Conservation (phyloP, 2,113 vertebrate genomes). For the Leucosticte australis region DNA sequence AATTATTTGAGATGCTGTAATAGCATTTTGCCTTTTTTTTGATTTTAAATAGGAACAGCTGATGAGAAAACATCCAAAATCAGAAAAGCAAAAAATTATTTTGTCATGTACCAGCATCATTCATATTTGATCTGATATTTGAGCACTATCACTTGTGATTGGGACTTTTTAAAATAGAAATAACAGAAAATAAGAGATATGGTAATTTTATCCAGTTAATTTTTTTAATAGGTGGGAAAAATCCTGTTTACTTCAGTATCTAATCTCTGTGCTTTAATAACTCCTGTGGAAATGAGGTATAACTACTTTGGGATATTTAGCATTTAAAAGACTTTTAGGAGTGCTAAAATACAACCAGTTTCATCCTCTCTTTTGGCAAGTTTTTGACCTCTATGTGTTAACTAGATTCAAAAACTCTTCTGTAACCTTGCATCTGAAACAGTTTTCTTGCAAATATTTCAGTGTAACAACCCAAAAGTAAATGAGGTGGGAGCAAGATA, state of each 20-base stretch:
- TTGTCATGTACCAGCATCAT: neutral
- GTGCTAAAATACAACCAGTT: slow-evolving; percentile 12
- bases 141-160: neutral
- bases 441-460: neutral
- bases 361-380: neutral
- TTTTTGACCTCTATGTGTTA: neutral
- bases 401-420: neutral
- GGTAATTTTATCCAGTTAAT: neutral
- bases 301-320: slow-evolving; percentile 7
- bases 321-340: slow-evolving; percentile 39
- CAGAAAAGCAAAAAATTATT: slow-evolving; percentile 36
- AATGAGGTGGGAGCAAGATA: neutral
- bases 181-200: slow-evolving; percentile 15
- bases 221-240: neutral
- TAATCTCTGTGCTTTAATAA: neutral
- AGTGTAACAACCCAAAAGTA: neutral
- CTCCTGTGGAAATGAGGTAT: slow-evolving; percentile 33
- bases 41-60: neutral
- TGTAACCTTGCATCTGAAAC: neutral
- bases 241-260: neutral
- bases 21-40: neutral
- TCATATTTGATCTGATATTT: slow-evolving; percentile 24
- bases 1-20: neutral
- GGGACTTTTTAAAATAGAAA: slow-evolving; percentile 12
- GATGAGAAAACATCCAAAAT: slow-evolving; percentile 5